A percentile compares a stretch with the other conserved stretches of the same genome.
Conservation (phyloP, 2,888 invertebrate genomes). For the Lasiommata megera region DNA sequence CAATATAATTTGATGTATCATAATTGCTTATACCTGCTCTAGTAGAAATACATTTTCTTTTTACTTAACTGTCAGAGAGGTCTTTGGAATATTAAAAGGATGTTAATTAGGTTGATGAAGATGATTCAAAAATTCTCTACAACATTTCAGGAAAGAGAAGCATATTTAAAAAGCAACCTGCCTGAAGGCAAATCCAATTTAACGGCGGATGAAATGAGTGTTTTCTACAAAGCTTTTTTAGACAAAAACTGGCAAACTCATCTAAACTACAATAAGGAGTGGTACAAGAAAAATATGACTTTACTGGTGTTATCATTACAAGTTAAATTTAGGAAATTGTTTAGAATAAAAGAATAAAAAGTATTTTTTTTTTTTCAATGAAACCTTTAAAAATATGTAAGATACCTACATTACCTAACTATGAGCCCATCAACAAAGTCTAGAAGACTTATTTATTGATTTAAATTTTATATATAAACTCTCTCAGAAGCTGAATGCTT, state of each 20-base stretch:
- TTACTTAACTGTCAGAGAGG: not conserved
- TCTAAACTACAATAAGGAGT: constrained; percentile 88
- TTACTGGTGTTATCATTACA: constrained; percentile 83
- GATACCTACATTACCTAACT: no score
- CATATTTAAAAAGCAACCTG: constrained; percentile 74
- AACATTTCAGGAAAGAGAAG: constrained; percentile 78
- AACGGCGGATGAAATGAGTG: constrained; percentile 92
- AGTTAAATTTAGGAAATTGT: constrained; percentile 73
- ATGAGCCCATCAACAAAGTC: no score
- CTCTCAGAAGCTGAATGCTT: no score
- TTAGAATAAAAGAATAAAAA: constrained; percentile 54
- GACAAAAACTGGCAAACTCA: constrained; percentile 91
- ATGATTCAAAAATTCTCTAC: constrained; percentile 1
- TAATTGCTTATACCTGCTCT: no score
- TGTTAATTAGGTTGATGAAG: no score
- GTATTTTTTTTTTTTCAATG: constrained; percentile 11
- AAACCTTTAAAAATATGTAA: no score
- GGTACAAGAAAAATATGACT: constrained; percentile 90
- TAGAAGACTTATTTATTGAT: no score
- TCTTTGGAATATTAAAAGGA: no score
- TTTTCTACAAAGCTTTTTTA: constrained; percentile 92
- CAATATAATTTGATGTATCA: no score
- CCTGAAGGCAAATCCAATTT: constrained; percentile 78
- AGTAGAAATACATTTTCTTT: no score
- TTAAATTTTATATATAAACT: no score